Base-by-base conservation (phyloP, 2,797 vertebrate genomes). In the Eulemur albifrons region DNA sequence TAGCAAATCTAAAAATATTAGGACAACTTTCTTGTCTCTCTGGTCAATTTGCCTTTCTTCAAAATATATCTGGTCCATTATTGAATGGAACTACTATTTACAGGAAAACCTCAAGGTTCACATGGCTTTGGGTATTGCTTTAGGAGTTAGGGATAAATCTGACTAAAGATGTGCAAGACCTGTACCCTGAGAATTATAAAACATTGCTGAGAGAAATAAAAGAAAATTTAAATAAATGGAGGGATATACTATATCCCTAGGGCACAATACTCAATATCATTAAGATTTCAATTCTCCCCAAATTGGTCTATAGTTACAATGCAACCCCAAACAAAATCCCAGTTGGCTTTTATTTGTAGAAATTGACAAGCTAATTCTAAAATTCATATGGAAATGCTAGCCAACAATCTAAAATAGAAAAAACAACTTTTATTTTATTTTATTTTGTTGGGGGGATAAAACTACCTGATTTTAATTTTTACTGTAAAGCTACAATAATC, bases 1-100 rank as follows among this genome's bases (percentile, higher is more conserved):
- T 61, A 93, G 79, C n/a, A 95, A 94, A 90, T 70, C 91, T 27
- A 73, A 57, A 92, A 45, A 8, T 82, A 85, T 83, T 73, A 83
- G 27, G 65, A 52, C 40, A 69, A 11, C 3, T 52, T 79, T 85
- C 85, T 95, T 73, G 25, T 70, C 25, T 90, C 61, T 93, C 40
- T 75, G 63, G 50, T 80, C 59, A 88, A 92, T 73, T 83, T 83
- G 30, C 2, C 0, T 92, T 93, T 69, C 35, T 87, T 54, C 7
- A 48, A 69, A 95, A 87, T 30, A 87, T 0, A 83, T 48, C 85
- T 72, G 45, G 21, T 57, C 45, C 45, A 65, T 94, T 87, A 90
- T 21, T 90, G 88, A 84, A 73, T 70, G 18, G 63, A 96, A 69
- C 15, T 14, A 54, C 43, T 35, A 87, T 90, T 93, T 86, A 54